Evolutionary conservation across 2,113 vertebrate species (phyloP), one percentile per base, ranked within the genome.

Genomic region (Pelobates fuscus): DNA sequence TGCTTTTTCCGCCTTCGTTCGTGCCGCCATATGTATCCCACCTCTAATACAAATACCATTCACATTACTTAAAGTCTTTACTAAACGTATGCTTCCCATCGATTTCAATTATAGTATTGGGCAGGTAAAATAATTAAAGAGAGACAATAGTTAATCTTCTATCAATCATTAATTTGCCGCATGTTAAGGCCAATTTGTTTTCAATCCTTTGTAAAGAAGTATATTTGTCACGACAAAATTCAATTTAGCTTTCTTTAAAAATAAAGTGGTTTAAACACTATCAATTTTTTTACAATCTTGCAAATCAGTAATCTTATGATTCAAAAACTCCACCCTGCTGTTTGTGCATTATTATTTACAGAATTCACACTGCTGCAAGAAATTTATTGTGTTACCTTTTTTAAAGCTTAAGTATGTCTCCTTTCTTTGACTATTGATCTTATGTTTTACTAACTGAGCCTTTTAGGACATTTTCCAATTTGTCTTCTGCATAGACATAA

Each of bases 261-360:
- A 60, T 25, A 37, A 21, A 41, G 55, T 27, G 10, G 32, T 29
- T 43, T 59, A 70, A 70, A 70, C 59, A 55, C 54, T 70, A 70
- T 60, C 55, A 59, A 70, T 70, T 60, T 70, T 29, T 60, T 70
- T 70, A 70, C 59, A 70, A 70, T 70, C 30, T 70, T 59, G 58
- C 54, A 54, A 59, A 70, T 60, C 55, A 43, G 55, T 58, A 61
- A 46, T 46, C 69, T 44, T 61, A 49, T 71, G 69, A 71, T 29
- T 71, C 37, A 62, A 32, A 71, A 49, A 49, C 41, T 46, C 69
- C 2, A 17, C 29, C 69, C 41, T 46, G 69, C 69, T 71, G 68
- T 70, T 70, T 54, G 41, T 70, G 58, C 68, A 59, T 37, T 70
- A 70, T 70, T 59, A 60, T 37, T 27, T 70, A 59, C 55, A 70